Conservation (phyloP, 2,888 invertebrate genomes). For the Brachylomia viminalis region DNA sequence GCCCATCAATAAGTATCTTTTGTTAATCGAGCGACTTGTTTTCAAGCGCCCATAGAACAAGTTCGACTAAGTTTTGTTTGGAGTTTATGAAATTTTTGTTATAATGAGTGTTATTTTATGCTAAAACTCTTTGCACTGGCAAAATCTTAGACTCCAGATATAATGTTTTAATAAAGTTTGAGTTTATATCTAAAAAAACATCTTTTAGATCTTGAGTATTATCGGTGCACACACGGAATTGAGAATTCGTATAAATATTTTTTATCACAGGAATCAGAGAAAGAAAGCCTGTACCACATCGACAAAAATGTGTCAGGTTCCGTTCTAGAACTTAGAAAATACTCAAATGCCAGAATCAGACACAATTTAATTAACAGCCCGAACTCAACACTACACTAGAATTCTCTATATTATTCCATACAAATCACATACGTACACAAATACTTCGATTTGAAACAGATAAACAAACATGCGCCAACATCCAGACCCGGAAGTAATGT, state of each 20-base stretch:
- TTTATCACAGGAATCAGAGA: neutral
- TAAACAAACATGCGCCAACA: slow-evolving; percentile 19
- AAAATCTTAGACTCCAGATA: slow-evolving; percentile 1
- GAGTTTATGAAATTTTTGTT: slow-evolving; percentile 1
- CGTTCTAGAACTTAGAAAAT: neutral
- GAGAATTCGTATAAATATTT: neutral
- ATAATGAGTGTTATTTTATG: slow-evolving; percentile 20
- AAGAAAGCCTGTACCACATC: neutral
- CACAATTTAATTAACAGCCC: neutral
- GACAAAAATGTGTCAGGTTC: neutral
- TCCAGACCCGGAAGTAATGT: slow-evolving; percentile 41
- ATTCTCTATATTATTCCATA: slow-evolving; percentile 20
- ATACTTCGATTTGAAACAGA: slow-evolving; percentile 27
- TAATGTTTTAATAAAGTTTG: neutral
- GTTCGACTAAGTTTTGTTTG: slow-evolving; percentile 14
- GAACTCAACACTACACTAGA: neutral
- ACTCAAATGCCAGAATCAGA: neutral
- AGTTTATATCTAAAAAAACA: neutral
- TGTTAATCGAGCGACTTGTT: slow-evolving; percentile 9
- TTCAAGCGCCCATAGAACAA: slow-evolving; percentile 19
- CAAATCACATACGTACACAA: slow-evolving; percentile 37
- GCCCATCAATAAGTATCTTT: slow-evolving; percentile 20
- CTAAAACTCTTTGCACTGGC: neutral
- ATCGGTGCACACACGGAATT: neutral
- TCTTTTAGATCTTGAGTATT: neutral